Evolutionary conservation across 1,140 invertebrate species (phyloP), one percentile per base, ranked within the genome.

Genomic region (Drosophila sproati): DNA sequence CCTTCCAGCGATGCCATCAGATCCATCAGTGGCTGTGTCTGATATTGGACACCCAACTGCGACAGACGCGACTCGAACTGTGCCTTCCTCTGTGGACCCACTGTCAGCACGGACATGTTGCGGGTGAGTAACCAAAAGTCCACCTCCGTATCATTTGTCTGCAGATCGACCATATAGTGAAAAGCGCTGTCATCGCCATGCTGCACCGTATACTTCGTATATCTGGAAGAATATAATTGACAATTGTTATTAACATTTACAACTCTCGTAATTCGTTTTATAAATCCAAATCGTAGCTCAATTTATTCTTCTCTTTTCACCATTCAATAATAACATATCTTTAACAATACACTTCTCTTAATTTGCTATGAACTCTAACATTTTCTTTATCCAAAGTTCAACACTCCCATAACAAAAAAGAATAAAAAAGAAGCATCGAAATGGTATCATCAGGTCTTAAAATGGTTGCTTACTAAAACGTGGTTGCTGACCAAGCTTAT

Each of bases 111-210:
- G 56, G 88, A 91, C 52, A 74, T 74, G 69, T 91, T 91, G 1
- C 83, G 71, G 8, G 88, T 82, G 2, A 91, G 62, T 3, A 91
- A 51, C 88, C 88, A 91, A 32, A 91, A 91, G 45, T 91, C 88
- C 37, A 91, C 12, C 3, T 78, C 73, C 0, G 70, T 52, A 34
- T 88, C 88, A 4, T 66, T 82, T 2, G 82, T 88, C 63, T 91
- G 88, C 56, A 91, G 52, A 31, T 88, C 88, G 2, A 91, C 80
- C 88, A 91, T 91, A 34, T 91, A 88, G 1, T 57, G 61, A 37
- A 79, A 91, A 29, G 73, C 77, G 7, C 57, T 43, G 34, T 91
- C 80, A 12, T 73, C 62, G n/a, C 70, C 78, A 76, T 91, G 83
- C 32, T 79, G 68, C 4, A 91, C 83, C 1, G 79, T 86, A 51